Conservation (phyloP, 2,797 vertebrate species). For the Alosa sapidissima region DNA sequence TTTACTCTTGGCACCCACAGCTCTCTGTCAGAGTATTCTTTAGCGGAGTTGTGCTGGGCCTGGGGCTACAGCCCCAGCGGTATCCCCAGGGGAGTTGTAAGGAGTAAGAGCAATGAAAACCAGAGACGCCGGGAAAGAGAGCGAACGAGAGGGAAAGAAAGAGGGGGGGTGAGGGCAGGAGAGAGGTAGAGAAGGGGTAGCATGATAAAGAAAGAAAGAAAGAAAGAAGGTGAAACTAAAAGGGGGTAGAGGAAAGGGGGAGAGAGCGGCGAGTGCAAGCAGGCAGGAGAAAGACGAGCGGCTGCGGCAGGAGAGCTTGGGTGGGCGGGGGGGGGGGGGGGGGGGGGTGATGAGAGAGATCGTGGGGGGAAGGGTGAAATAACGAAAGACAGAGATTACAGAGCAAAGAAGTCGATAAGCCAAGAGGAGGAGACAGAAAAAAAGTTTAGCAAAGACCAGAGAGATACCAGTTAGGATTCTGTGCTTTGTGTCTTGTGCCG, state of each 20-base stretch:
- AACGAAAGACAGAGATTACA: neutral
- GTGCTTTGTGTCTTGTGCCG: neutral
- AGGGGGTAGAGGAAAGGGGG: neutral
- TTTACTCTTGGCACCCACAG: neutral
- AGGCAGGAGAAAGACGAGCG: neutral
- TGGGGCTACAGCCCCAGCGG: conserved; percentile 29
- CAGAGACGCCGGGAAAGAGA: neutral
- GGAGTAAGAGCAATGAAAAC: conserved; percentile 40
- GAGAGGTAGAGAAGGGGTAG: neutral
- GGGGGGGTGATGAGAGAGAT: neutral
- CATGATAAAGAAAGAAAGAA: neutral
- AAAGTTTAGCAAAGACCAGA: neutral
- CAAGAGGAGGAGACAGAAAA: neutral
- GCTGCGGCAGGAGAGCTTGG: neutral
- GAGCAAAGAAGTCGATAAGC: neutral
- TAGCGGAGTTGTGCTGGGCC: neutral
- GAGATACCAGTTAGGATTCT: neutral
- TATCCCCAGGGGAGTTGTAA: conserved; percentile 28
- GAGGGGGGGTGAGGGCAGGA: neutral
- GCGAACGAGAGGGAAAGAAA: neutral
- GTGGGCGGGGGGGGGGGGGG: neutral
- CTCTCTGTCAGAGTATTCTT: conserved; percentile 13
- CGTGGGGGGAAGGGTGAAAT: neutral
- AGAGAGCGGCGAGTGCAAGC: neutral
- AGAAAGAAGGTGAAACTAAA: neutral